Evolutionary conservation across 2,888 invertebrate genomes (phyloP).

Genomic region (Hanleya hanleyi): DNA sequence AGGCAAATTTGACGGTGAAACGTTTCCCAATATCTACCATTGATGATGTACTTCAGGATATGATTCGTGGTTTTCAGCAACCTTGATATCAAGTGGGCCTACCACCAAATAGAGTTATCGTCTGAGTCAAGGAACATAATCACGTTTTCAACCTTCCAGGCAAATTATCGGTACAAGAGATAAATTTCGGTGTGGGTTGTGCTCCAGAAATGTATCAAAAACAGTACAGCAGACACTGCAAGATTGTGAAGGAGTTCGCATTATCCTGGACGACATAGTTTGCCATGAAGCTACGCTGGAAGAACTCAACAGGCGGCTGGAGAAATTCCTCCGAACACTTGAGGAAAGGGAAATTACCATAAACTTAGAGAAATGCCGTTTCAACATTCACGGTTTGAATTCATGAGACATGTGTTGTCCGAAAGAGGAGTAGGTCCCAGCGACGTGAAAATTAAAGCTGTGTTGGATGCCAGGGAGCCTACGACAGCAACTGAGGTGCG

Average conservation of each 20-base stretch:
- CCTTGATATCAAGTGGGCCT: not conserved
- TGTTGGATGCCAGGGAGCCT: slow-evolving; percentile 21
- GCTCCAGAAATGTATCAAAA: slow-evolving; percentile 21
- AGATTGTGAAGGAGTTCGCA: slow-evolving; percentile 15
- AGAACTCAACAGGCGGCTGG: too few species aligned
- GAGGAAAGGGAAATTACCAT: slow-evolving; percentile 37
- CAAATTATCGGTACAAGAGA: slow-evolving; percentile 20
- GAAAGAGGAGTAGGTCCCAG: slow-evolving; percentile 16
- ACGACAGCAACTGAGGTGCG: slow-evolving; percentile 16
- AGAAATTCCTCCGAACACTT: too few species aligned
- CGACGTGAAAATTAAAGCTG: slow-evolving; percentile 18
- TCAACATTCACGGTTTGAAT: slow-evolving; percentile 28
- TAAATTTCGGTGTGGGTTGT: slow-evolving; percentile 32
- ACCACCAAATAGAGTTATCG: slow-evolving; percentile 20
- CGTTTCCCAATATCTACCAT: slow-evolving; percentile 2
- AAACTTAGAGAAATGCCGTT: slow-evolving; percentile 41
- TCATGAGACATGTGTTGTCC: slow-evolving; percentile 28
- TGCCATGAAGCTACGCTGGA: slow-evolving; percentile 33
- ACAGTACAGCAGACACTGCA: slow-evolving; percentile 5
- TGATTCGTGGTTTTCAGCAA: not conserved
- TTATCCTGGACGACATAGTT: slow-evolving; percentile 36
- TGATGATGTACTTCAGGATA: not conserved
- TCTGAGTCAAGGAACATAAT: slow-evolving; percentile 16
- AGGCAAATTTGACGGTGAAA: too few species aligned
- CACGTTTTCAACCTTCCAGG: slow-evolving; percentile 17